Evolutionary conservation across 2,113 vertebrate species (phyloP).

Genomic region (Mystacornis crossleyi): DNA sequence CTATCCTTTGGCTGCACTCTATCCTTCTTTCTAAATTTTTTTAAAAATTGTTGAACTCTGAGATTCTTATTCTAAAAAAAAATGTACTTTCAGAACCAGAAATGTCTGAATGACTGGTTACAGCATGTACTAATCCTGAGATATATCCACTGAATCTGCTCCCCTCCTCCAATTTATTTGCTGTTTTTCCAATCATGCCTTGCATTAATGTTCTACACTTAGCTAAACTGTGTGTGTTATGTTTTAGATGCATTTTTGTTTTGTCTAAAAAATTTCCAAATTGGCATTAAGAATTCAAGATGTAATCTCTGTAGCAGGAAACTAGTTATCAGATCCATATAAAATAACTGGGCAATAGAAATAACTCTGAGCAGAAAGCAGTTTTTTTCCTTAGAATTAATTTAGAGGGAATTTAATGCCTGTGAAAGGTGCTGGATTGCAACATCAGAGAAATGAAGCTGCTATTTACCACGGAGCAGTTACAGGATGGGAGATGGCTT

Average conservation of each 20-base stretch:
- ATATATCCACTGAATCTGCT: conserved; percentile 33
- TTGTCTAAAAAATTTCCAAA: conserved; percentile 78
- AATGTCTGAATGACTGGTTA: conserved; percentile 54
- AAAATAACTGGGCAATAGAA: conserved; percentile 72
- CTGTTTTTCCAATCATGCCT: conserved; percentile 75
- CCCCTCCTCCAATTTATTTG: conserved; percentile 59
- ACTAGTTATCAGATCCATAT: conserved; percentile 74
- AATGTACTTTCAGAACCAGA: conserved; percentile 47
- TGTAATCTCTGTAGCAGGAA: conserved; percentile 74
- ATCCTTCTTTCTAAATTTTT: neutral
- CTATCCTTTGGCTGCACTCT: conserved; percentile 69
- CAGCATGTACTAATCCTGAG: conserved; percentile 44
- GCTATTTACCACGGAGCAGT: conserved; percentile 57
- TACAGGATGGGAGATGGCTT: conserved; percentile 44
- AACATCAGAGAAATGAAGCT: conserved; percentile 66
- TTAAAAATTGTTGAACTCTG: neutral
- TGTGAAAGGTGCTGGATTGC: conserved; percentile 59
- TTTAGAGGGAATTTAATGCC: conserved; percentile 75
- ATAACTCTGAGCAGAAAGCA: conserved; percentile 67
- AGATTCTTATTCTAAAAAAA: conserved; percentile 8
- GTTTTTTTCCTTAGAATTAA: conserved; percentile 67
- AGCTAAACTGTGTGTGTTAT: conserved; percentile 72
- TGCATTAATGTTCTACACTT: conserved; percentile 77
- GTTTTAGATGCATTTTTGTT: conserved; percentile 76
- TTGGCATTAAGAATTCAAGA: conserved; percentile 80